These are phyloP conservation scores for Erythrocercus mccallii DNA, from an alignment of 2,113 vertebrate species.

Conservation along the genomic window DNA sequence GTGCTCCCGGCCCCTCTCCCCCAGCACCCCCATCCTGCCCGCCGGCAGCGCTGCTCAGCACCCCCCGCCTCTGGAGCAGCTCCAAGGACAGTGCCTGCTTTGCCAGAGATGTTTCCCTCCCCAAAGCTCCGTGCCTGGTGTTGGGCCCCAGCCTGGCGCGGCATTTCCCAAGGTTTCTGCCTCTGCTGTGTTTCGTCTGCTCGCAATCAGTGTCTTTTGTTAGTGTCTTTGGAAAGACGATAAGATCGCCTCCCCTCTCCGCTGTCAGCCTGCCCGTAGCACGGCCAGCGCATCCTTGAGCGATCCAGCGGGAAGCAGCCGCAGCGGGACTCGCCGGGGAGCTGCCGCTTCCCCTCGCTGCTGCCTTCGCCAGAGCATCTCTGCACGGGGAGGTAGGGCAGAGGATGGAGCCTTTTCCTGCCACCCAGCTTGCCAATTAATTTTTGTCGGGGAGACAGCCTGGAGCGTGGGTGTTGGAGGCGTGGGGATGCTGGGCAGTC, in stretches of 20 bases:
- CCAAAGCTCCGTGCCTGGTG: background rate
- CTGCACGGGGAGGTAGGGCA: background rate
- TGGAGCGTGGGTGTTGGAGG: background rate
- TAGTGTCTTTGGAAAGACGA: background rate
- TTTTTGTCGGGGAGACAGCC: background rate
- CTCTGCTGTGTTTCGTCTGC: conserved; percentile 52
- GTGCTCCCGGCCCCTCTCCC: background rate
- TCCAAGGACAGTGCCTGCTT: background rate
- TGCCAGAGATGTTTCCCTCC: background rate
- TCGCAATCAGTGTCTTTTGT: conserved; percentile 47
- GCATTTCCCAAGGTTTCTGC: conserved; percentile 38
- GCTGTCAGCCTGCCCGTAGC: background rate
- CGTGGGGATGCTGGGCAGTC: background rate
- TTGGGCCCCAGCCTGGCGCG: background rate
- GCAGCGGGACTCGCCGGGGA: background rate
- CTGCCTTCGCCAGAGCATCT: background rate
- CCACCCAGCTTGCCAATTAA: background rate
- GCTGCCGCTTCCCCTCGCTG: background rate
- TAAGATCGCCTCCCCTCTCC: background rate
- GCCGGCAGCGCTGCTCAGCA: fast-evolving
- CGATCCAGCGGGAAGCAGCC: background rate
- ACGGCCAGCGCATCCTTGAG: conserved; percentile 20
- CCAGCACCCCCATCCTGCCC: background rate
- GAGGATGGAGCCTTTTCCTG: background rate
- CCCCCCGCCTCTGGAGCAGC: background rate